phyloP scores from a whole-genome alignment of 2,888 invertebrate genomes.

The Diaperis boleti region DNA sequence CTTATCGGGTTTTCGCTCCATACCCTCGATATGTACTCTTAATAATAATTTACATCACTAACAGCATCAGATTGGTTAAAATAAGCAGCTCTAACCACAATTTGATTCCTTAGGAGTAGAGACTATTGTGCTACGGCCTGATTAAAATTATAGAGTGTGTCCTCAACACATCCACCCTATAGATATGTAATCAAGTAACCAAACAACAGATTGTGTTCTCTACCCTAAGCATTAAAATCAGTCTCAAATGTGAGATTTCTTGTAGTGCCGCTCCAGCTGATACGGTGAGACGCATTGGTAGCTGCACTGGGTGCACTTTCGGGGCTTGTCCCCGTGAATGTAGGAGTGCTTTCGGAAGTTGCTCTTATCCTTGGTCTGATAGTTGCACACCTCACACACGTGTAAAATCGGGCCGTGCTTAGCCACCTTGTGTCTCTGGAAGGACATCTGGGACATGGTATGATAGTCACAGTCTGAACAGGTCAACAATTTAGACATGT shows the following conservation, averaged over 20 bases:
- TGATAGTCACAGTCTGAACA: slow-evolving; percentile 42
- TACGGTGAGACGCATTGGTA: slow-evolving; percentile 57
- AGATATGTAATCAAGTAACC: too few species aligned
- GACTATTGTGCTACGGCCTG: too few species aligned
- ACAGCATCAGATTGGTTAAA: too few species aligned
- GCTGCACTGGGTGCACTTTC: slow-evolving; percentile 52
- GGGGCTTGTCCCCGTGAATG: slow-evolving; percentile 53
- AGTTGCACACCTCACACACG: slow-evolving; percentile 52
- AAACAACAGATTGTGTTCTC: too few species aligned
- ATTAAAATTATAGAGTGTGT: too few species aligned
- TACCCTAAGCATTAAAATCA: neutral
- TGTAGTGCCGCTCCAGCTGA: slow-evolving; percentile 53
- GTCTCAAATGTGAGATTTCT: slow-evolving; percentile 49
- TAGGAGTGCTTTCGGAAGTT: slow-evolving; percentile 56
- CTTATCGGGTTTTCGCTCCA: too few species aligned
- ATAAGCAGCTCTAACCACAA: too few species aligned
- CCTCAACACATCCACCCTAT: too few species aligned
- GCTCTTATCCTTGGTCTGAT: slow-evolving; percentile 54
- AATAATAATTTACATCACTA: too few species aligned
- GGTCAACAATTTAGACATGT: neutral
- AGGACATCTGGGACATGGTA: slow-evolving; percentile 22
- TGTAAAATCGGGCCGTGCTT: slow-evolving; percentile 28
- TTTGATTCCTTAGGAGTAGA: too few species aligned
- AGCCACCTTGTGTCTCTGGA: slow-evolving; percentile 32
- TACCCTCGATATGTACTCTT: too few species aligned